These are phyloP conservation scores for Erebia ligea DNA, from an alignment of 2,888 invertebrate species.

Conservation along the genomic window DNA sequence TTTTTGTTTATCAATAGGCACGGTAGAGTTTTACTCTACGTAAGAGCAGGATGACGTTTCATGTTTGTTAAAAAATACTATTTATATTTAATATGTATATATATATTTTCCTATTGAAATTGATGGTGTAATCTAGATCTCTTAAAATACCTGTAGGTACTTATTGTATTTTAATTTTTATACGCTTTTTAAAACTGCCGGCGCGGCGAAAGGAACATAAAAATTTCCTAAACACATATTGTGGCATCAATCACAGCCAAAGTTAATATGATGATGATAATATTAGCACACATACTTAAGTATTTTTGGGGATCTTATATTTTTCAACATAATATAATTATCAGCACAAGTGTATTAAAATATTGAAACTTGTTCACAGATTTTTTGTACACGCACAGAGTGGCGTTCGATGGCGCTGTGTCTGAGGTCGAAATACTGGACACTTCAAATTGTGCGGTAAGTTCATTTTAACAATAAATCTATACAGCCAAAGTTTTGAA, in stretches of 20 bases:
- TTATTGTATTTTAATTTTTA: no score
- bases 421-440: constrained; percentile 92
- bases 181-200: no score
- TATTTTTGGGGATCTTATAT: background rate
- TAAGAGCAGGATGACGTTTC: background rate
- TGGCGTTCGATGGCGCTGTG: constrained; percentile 89
- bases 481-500: background rate
- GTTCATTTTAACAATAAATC: constrained; percentile 50
- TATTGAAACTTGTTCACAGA: constrained; percentile 80
- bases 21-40: constrained; percentile 4
- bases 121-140: no score
- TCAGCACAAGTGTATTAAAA: background rate
- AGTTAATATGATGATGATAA: no score
- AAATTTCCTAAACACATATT: no score
- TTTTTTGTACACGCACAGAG: constrained; percentile 90
- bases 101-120: no score
- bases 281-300: background rate
- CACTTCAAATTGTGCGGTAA: constrained; percentile 91
- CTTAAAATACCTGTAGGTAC: no score
- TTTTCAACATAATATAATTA: background rate
- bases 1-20: constrained; percentile 4
- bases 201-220: no score
- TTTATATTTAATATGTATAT: no score
- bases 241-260: no score
- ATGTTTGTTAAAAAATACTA: background rate